These are phyloP conservation scores for Crocallis elinguaria DNA, from an alignment of 2,888 invertebrate genomes.

Conservation along the genomic window DNA sequence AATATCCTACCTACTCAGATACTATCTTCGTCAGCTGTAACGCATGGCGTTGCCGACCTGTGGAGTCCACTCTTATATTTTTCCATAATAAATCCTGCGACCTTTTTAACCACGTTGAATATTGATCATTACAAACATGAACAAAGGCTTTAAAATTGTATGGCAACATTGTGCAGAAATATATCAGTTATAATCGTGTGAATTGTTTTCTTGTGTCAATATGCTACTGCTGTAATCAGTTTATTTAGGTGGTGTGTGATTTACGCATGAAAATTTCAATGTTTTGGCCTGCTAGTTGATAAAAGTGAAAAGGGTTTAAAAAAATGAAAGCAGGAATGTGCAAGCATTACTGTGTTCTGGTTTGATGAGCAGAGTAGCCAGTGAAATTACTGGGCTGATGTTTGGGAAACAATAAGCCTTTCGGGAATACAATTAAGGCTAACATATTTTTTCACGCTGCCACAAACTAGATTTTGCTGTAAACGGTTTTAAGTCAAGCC, in stretches of 20 bases:
- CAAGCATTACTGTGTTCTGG: too few relatives aligned
- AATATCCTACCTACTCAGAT: not conserved
- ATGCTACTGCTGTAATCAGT: slow-evolving; percentile 8
- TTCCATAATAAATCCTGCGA: slow-evolving; percentile 4
- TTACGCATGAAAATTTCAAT: not conserved
- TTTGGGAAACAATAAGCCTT: too few relatives aligned
- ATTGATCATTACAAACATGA: slow-evolving; percentile 2
- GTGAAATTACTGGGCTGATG: too few relatives aligned
- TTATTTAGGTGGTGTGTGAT: slow-evolving; percentile 12
- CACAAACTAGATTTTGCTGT: too few relatives aligned
- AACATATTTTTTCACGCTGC: too few relatives aligned
- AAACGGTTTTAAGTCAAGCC: too few relatives aligned
- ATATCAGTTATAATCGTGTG: slow-evolving; percentile 1
- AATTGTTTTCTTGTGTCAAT: slow-evolving; percentile 14
- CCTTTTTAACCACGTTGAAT: not conserved
- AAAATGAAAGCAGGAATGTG: too few relatives aligned
- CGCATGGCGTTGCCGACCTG: not conserved
- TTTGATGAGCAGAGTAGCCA: too few relatives aligned
- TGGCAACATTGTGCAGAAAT: not conserved
- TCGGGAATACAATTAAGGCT: too few relatives aligned
- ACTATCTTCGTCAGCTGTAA: not conserved
- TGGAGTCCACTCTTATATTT: slow-evolving; percentile 8
- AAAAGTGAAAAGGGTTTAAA: not conserved
- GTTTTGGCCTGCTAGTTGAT: too few relatives aligned
- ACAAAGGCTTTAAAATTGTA: not conserved